Percentiles rank a stretch among this genome's conserved stretches.
Conservation (phyloP, 1,140 invertebrate species). For the Thrips palmi region DNA sequence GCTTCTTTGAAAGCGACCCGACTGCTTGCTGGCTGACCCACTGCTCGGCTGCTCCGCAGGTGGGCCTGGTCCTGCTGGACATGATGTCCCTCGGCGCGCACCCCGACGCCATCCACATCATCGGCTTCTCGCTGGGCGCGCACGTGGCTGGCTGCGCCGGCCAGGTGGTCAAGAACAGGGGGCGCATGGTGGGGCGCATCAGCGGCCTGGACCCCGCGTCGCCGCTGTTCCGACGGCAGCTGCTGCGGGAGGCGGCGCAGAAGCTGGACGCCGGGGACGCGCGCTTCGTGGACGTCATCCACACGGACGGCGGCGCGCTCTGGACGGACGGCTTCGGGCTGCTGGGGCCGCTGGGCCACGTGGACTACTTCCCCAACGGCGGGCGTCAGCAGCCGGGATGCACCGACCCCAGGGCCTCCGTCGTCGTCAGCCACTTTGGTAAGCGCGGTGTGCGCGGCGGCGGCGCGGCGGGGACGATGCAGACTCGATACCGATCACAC, state of each 20-base stretch:
- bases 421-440: slow-evolving; percentile 29
- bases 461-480: neutral
- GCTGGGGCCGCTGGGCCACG: slow-evolving; percentile 33
- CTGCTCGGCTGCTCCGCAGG: too few relatives aligned
- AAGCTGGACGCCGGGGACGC: slow-evolving; percentile 26
- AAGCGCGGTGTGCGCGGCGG: slow-evolving; percentile 14
- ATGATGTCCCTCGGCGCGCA: slow-evolving; percentile 24
- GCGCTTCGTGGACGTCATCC: slow-evolving; percentile 29
- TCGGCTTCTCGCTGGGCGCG: slow-evolving; percentile 62
- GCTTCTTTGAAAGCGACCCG: too few relatives aligned
- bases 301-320: slow-evolving; percentile 26
- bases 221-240: slow-evolving; percentile 37
- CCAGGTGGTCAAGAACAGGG: slow-evolving; percentile 32
- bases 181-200: slow-evolving; percentile 42
- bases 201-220: slow-evolving; percentile 54
- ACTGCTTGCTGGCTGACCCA: too few relatives aligned
- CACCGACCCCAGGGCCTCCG: slow-evolving; percentile 27
- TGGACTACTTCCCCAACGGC: slow-evolving; percentile 59
- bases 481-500: neutral
- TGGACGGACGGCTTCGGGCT: slow-evolving; percentile 22
- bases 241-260: slow-evolving; percentile 23
- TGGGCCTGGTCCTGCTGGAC: slow-evolving; percentile 29
- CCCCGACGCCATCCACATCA: slow-evolving; percentile 36
- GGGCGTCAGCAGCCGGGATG: slow-evolving; percentile 53
- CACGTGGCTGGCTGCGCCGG: slow-evolving; percentile 56